Evolutionary conservation across 2,888 invertebrate species (phyloP).

Genomic region (Physocephala rufipes): DNA sequence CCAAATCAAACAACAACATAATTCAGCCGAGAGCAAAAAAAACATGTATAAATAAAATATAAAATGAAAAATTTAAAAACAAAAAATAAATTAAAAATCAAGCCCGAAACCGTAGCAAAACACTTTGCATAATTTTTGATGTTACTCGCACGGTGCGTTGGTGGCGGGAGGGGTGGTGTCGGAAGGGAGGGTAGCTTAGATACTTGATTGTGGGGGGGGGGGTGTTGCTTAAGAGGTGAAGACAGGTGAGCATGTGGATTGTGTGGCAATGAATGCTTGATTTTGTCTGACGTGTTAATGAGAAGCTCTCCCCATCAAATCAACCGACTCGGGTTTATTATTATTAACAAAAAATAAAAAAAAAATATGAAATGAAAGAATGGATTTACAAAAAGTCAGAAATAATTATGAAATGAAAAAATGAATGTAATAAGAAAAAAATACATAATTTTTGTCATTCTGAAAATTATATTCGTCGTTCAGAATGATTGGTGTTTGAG

Average conservation of each 20-base stretch:
- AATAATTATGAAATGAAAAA: not conserved
- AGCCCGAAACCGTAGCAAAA: constrained; percentile 13
- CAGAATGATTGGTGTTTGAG: too few relatives aligned
- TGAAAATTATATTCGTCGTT: too few relatives aligned
- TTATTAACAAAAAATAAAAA: too few relatives aligned
- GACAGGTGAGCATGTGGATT: not conserved
- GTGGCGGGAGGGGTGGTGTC: not conserved
- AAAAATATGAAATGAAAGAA: not conserved
- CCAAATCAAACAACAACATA: constrained; percentile 3
- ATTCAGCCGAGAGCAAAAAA: constrained; percentile 1
- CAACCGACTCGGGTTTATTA: not conserved
- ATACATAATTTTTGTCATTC: too few relatives aligned
- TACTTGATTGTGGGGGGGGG: too few relatives aligned
- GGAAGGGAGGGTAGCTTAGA: constrained; percentile 1
- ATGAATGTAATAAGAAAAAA: too few relatives aligned
- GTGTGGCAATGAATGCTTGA: not conserved
- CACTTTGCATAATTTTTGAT: constrained; percentile 24
- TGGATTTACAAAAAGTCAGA: not conserved
- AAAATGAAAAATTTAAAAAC: not conserved
- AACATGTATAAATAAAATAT: constrained; percentile 6
- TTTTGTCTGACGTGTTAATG: not conserved
- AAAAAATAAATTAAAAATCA: constrained; percentile 10
- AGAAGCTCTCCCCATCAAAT: not conserved
- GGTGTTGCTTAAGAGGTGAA: not conserved
- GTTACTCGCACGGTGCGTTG: too few relatives aligned